Base-by-base conservation (phyloP, 2,113 vertebrate genomes). In the Grammomys surdaster region DNA sequence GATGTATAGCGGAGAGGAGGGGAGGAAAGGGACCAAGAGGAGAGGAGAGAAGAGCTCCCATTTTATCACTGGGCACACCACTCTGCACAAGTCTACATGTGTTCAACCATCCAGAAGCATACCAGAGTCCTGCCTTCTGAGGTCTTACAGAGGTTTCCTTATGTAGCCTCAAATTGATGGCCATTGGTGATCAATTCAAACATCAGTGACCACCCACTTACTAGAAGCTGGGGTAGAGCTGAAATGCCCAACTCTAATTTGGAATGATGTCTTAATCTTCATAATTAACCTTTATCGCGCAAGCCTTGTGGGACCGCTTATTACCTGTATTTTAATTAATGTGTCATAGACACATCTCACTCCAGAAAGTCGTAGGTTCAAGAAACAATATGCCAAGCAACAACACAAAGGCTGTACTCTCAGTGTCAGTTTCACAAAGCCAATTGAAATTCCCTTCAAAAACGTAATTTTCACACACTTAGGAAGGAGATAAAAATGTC, bases 371-470 rank as follows among this genome's bases (percentile, higher is more conserved):
- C 20, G n/a, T 75, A n/a, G 11, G 26, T 92, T 88, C 56, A 33
- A 36, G 16, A 26, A 69, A 20, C 13, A 43, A 56, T 69, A 54
- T 31, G 14, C 7, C 31, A 95, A 28, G 60, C 48, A 78, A 40
- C 33, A 60, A 36, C 65, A 43, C 19, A 58, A 54, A 72, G 36
- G 14, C 16, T 8, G 7, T 43, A 17, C 5, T 19, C 16, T 19
- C 43, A 69, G 26, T 36, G 10, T 67, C 19, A 90, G 33, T 4
- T 81, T 67, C 40, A 73, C 28, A 67, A 93, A 24, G 22, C 12
- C 36, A 14, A 85, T 96, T 67, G 92, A 56, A 78, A 28, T 51
- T 70, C 56, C 24, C 56, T 46, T 63, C 11, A 72, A 87, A 95
- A 86, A 82, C 65, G 33, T 72, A 60, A 84, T 26, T 33, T 26